phyloP scores from a whole-genome alignment of 2,113 vertebrate genomes.

The Sus scrofa region DNA sequence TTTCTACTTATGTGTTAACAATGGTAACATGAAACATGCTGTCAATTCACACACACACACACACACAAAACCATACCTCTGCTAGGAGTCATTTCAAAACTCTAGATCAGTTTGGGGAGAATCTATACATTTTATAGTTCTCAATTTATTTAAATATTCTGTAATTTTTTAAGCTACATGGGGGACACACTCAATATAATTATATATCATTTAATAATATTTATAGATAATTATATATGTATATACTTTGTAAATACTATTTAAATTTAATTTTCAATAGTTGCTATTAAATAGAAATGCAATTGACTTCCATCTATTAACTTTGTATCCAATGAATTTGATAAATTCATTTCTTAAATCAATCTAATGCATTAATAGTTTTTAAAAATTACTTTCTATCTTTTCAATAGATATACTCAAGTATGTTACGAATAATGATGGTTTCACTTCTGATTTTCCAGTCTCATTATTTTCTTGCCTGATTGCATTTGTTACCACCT shows the following conservation, averaged over 20 bases:
- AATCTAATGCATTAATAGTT: background rate
- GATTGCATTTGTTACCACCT: background rate
- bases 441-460: background rate
- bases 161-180: no score
- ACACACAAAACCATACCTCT: background rate
- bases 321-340: background rate
- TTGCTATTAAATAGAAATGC: background rate
- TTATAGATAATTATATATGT: no score
- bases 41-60: background rate
- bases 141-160: background rate
- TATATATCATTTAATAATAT: background rate
- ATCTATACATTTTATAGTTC: background rate
- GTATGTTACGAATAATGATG: background rate
- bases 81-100: background rate
- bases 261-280: background rate
- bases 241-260: background rate
- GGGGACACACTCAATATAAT: background rate
- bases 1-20: background rate
- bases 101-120: background rate
- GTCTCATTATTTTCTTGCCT: background rate
- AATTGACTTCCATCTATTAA: background rate
- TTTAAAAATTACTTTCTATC: background rate
- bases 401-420: background rate
- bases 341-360: background rate
- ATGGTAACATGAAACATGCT: background rate